A percentile compares a stretch with the other conserved stretches of the same genome.
These are phyloP conservation scores for Castor canadensis DNA, from an alignment of 2,113 vertebrate species.

Conservation along the genomic window DNA sequence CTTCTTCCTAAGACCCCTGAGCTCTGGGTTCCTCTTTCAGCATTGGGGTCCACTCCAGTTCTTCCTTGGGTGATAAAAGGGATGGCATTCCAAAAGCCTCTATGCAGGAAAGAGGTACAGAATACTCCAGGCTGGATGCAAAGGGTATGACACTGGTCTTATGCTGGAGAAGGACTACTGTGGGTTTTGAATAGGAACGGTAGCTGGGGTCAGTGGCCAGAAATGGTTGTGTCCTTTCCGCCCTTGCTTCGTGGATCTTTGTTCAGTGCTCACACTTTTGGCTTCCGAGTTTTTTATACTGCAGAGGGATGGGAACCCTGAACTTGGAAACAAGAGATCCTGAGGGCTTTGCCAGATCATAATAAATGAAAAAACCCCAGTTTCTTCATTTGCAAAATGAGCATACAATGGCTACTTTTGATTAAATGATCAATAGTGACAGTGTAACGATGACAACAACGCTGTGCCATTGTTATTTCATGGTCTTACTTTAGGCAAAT, in stretches of 20 bases:
- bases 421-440: not conserved
- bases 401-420: not conserved
- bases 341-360: not conserved
- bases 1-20: not conserved
- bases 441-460: not conserved
- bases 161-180: too few species aligned
- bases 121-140: too few species aligned
- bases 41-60: not conserved
- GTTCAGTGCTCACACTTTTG: not conserved
- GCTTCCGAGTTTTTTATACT: not conserved
- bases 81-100: not conserved
- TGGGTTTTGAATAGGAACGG: too few species aligned
- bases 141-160: too few species aligned
- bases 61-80: not conserved
- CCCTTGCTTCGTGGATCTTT: not conserved
- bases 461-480: not conserved
- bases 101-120: not conserved
- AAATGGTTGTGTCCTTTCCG: not conserved
- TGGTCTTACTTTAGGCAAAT: not conserved
- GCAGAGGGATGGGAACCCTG: too few species aligned
- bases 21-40: not conserved
- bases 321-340: not conserved
- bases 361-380: not conserved
- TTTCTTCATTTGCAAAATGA: conserved; percentile 14
- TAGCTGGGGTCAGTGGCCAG: not conserved